Conservation (phyloP, 1,140 invertebrate genomes). For the Drosophila subpulchrella region DNA sequence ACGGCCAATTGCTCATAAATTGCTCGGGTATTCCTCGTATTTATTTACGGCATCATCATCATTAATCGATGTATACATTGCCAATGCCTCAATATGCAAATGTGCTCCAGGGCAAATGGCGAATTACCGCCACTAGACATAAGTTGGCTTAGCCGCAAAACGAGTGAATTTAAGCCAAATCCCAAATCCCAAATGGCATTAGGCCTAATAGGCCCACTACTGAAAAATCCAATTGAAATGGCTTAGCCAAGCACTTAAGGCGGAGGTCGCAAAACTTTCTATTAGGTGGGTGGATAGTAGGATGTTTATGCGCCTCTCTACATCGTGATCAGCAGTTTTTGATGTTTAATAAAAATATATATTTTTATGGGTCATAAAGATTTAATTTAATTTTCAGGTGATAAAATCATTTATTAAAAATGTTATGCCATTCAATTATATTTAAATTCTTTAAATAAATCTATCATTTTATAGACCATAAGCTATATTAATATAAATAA, state of each 20-base stretch:
- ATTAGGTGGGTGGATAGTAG: conserved; percentile 4
- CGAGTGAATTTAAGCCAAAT: conserved; percentile 27
- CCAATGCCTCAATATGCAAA: conserved; percentile 25
- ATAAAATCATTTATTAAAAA: too few species aligned
- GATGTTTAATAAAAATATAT: too few species aligned
- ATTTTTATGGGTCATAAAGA: too few species aligned
- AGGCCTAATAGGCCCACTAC: conserved; percentile 50
- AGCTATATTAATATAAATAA: neutral
- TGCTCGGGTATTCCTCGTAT: conserved; percentile 10
- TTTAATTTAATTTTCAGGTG: too few species aligned
- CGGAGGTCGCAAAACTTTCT: conserved; percentile 12
- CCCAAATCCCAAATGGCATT: conserved; percentile 31
- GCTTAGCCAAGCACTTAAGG: conserved; percentile 33
- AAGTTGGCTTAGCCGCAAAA: conserved; percentile 38
- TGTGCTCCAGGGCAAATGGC: conserved; percentile 6
- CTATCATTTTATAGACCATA: too few species aligned
- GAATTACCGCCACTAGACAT: conserved; percentile 27
- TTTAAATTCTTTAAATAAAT: too few species aligned
- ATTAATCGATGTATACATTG: conserved; percentile 25
- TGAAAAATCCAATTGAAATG: conserved; percentile 50
- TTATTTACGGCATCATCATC: conserved; percentile 37
- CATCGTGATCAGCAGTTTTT: neutral
- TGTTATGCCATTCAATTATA: too few species aligned
- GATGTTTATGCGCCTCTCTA: conserved; percentile 1
- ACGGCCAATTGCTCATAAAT: conserved; percentile 47